phyloP scores from a whole-genome alignment of 2,113 vertebrate species.

The Pteropus alecto region DNA sequence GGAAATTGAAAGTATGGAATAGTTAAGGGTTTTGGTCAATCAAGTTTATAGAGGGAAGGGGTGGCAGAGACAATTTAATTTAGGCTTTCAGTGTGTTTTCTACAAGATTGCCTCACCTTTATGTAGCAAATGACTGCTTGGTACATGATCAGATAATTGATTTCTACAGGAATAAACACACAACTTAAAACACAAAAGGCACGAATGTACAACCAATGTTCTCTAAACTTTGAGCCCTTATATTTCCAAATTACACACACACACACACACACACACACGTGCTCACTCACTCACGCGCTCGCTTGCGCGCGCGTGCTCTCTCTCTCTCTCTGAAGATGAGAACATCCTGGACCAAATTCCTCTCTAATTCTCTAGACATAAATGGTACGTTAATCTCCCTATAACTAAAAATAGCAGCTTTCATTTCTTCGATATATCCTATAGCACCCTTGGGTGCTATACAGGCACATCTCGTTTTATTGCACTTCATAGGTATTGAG shows the following conservation, averaged over 20 bases:
- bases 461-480: background rate
- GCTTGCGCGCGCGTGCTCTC: no score
- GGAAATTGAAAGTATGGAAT: background rate
- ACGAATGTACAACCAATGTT: background rate
- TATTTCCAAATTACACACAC: background rate
- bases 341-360: background rate
- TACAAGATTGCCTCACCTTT: background rate
- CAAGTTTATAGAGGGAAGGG: background rate
- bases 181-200: background rate
- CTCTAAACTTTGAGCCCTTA: background rate
- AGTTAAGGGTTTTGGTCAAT: background rate
- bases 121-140: background rate
- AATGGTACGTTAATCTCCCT: background rate
- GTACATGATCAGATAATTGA: background rate
- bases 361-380: background rate
- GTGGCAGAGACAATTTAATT: background rate
- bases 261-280: background rate
- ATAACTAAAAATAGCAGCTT: background rate
- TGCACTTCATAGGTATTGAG: background rate
- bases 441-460: background rate
- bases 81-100: background rate
- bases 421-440: background rate
- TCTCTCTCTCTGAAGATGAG: background rate
- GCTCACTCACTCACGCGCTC: no score
- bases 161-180: background rate